phyloP scores from a whole-genome alignment of 2,888 invertebrate genomes.

The Harmothoe impar region DNA sequence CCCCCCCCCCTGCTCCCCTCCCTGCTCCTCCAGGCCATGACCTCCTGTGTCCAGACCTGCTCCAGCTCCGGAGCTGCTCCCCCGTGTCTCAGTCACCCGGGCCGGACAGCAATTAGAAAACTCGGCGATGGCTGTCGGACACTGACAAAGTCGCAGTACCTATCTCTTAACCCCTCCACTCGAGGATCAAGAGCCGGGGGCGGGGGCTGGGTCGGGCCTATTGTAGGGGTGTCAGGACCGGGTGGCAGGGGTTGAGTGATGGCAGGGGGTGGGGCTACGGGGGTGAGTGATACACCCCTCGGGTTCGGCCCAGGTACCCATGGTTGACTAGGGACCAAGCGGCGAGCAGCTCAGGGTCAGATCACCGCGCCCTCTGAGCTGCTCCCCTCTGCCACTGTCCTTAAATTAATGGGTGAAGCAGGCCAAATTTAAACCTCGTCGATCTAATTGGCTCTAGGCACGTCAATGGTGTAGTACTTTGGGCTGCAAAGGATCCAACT shows the following conservation, averaged over 20 bases:
- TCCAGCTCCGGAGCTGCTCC: not conserved
- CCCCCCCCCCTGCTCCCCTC: not conserved
- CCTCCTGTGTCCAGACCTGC: not conserved
- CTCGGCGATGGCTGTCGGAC: not conserved
- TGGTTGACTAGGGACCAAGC: not conserved
- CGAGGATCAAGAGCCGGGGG: slow-evolving; percentile 5
- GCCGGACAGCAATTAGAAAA: slow-evolving; percentile 24
- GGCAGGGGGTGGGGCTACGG: slow-evolving; percentile 14
- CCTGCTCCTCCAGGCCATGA: not conserved
- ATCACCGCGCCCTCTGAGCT: not conserved
- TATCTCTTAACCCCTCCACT: slow-evolving; percentile 17
- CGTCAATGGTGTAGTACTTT: too few species aligned
- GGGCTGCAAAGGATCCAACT: too few species aligned
- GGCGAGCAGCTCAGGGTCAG: slow-evolving; percentile 8
- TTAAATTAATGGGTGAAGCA: too few species aligned
- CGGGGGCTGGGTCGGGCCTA: not conserved
- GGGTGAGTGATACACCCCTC: slow-evolving; percentile 29
- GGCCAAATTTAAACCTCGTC: too few species aligned
- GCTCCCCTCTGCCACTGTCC: not conserved
- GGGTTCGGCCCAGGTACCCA: not conserved
- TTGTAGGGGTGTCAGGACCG: slow-evolving; percentile 30
- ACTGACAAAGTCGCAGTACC: not conserved
- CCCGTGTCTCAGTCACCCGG: not conserved
- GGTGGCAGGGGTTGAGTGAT: slow-evolving; percentile 38
- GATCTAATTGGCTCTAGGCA: too few species aligned